These are phyloP conservation scores for Neoitamus cyanurus DNA, from an alignment of 2,888 invertebrate genomes.

Conservation along the genomic window DNA sequence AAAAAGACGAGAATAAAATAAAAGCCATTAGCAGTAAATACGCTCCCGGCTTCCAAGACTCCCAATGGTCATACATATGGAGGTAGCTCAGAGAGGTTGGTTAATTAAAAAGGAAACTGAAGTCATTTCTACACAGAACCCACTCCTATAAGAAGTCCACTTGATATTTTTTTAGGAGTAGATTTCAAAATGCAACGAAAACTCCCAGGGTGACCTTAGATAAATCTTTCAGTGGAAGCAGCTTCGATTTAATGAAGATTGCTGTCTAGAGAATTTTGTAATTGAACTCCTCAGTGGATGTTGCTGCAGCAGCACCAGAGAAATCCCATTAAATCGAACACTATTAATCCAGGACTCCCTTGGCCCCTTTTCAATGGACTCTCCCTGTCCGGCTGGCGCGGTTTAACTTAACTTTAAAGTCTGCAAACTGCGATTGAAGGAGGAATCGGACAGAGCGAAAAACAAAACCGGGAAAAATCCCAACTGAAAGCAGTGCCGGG, in stretches of 20 bases:
- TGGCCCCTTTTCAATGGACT: not conserved
- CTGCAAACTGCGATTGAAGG: not conserved
- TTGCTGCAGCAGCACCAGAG: not conserved
- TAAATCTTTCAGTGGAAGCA: not conserved
- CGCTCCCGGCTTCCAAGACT: too few species aligned
- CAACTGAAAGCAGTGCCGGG: not conserved
- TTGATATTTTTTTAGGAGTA: not conserved
- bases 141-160: too few species aligned
- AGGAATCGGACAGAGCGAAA: not conserved
- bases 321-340: not conserved
- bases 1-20: too few species aligned
- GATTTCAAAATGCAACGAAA: not conserved
- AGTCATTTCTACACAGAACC: too few species aligned
- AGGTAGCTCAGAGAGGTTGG: too few species aligned
- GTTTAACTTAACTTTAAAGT: not conserved
- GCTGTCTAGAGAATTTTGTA: constrained; percentile 4
- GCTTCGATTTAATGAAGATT: constrained; percentile 2
- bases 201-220: not conserved
- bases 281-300: not conserved
- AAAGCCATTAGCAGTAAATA: too few species aligned
- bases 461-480: not conserved
- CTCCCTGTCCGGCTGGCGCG: not conserved
- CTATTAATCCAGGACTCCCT: not conserved
- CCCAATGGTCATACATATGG: too few species aligned
- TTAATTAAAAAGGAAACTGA: too few species aligned